Base-by-base conservation (phyloP, 2,113 vertebrate genomes). In the Nansenia antarctica region DNA sequence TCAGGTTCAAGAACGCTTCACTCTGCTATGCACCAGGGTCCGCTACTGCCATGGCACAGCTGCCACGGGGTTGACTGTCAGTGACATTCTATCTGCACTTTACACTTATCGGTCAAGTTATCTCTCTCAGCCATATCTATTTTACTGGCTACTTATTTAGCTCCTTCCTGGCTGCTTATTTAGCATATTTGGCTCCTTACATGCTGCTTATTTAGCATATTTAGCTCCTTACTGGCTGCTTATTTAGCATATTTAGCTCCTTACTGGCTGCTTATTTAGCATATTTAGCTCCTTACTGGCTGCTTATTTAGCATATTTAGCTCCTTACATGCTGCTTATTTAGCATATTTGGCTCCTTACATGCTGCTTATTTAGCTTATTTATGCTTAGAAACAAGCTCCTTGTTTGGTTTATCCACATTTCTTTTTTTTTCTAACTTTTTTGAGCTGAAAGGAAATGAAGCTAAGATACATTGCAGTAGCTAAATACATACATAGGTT, bases 271-370 rank as follows among this genome's bases (percentile, higher is more conserved):
- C 70, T 53, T 24, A 47, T 55, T 69, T 42, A 55, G 42, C 31
- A 57, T 65, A 15, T 14, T 9, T 14, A 9, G 27, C 29, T 47
- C 20, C 53, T 24, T 61, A n/a, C 58, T 0, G 14, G 47, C n/a
- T 18, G 64, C 70, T 53, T 24, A 47, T 55, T 69, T 42, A 55
- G 55, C n/a, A n/a, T n/a, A n/a, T n/a, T n/a, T n/a, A n/a, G n/a
- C n/a, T n/a, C n/a, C n/a, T n/a, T n/a, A n/a, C n/a, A n/a, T n/a
- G n/a, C n/a, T n/a, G n/a, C n/a, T n/a, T n/a, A n/a, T n/a, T n/a
- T n/a, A n/a, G n/a, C n/a, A n/a, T n/a, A n/a, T n/a, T n/a, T n/a
- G n/a, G n/a, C n/a, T n/a, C n/a, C n/a, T n/a, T n/a, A n/a, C n/a
- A n/a, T n/a, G n/a, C n/a, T n/a, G n/a, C n/a, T n/a, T n/a, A n/a